phyloP scores from a whole-genome alignment of 1,140 invertebrate genomes.

The Meloidogyne chitwoodi region DNA sequence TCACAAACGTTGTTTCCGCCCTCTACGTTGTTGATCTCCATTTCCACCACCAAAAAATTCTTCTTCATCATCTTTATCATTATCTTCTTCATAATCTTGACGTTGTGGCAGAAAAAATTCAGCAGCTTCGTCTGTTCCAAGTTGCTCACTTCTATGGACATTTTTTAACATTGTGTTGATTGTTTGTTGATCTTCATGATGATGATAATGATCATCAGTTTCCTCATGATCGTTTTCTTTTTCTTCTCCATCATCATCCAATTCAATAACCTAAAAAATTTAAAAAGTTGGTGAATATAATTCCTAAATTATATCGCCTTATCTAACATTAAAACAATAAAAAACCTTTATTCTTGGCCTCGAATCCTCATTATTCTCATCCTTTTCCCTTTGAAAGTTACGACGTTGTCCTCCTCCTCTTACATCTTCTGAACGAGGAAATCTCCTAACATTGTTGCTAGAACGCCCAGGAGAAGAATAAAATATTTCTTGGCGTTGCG shows the following conservation, averaged over 20 bases:
- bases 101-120: conserved; percentile 1
- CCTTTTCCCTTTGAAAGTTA: too few species aligned
- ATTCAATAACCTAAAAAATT: conserved; percentile 14
- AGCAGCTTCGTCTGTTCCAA: conserved; percentile 13
- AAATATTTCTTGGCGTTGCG: conserved; percentile 15
- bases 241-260: conserved; percentile 4
- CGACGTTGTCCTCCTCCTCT: not conserved
- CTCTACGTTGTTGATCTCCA: not conserved
- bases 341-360: not conserved
- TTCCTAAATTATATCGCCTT: not conserved
- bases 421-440: not conserved
- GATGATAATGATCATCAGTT: not conserved
- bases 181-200: not conserved
- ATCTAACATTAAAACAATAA: not conserved
- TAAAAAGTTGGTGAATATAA: not conserved
- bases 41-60: not conserved
- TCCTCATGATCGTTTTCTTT: not conserved
- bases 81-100: not conserved
- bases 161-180: not conserved
- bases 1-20: not conserved
- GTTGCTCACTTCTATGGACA: conserved; percentile 14
- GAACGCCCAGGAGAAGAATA: conserved; percentile 6
- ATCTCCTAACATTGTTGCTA: not conserved
- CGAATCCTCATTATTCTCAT: not conserved
- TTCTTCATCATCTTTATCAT: not conserved